phyloP scores from a whole-genome alignment of 2,888 invertebrate species.

The Liopterus haemorrhoidalis region DNA sequence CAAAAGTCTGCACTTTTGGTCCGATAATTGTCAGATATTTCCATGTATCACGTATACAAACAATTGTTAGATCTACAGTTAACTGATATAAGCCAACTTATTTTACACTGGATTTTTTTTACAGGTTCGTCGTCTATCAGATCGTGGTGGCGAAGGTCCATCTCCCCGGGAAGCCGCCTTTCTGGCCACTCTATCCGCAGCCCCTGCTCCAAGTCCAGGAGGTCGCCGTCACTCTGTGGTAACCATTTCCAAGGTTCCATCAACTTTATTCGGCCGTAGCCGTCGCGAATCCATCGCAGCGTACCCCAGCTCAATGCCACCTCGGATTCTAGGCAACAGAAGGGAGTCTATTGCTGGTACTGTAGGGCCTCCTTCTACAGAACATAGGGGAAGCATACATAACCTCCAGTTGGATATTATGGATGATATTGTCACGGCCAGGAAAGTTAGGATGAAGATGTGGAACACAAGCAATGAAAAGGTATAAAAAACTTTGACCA shows the following conservation, averaged over 20 bases:
- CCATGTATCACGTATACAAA: too few relatives aligned
- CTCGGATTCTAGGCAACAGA: constrained; percentile 43
- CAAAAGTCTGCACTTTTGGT: too few relatives aligned
- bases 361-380: constrained; percentile 65
- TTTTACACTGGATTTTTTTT: too few relatives aligned
- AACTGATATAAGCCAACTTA: too few relatives aligned
- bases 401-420: constrained; percentile 81
- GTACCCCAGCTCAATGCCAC: constrained; percentile 55
- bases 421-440: constrained; percentile 79
- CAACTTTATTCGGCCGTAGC: constrained; percentile 67
- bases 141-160: constrained; percentile 71
- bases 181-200: constrained; percentile 72
- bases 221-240: constrained; percentile 81
- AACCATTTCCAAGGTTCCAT: constrained; percentile 76
- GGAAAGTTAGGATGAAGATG: constrained; percentile 76
- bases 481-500: background rate
- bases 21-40: too few relatives aligned
- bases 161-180: constrained; percentile 76
- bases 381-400: constrained; percentile 69
- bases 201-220: constrained; percentile 64
- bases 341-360: constrained; percentile 43
- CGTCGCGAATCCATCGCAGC: constrained; percentile 78
- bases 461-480: constrained; percentile 74
- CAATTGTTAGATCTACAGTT: too few relatives aligned
- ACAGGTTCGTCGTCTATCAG: constrained; percentile 68